Evolutionary conservation across 2,113 vertebrate genomes (phyloP), one percentile per base, ranked within the genome.

Genomic region (Coregonus clupeaformis): DNA sequence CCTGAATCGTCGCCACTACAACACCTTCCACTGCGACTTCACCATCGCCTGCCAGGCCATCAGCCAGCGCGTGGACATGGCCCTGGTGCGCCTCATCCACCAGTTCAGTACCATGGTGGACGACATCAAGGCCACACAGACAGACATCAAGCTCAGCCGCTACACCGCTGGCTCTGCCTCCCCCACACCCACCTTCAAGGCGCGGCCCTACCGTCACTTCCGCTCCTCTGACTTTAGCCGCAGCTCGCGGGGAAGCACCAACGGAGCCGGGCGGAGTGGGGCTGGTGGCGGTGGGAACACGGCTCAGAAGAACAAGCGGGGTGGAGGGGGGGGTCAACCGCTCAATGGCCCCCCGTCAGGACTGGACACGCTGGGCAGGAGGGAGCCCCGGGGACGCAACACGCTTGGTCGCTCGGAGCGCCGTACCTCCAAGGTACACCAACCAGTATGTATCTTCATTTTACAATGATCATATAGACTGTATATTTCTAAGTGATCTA

Each of bases 21-120:
- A 95, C 81, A 98, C 97, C 1, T 97, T 98, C 78, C 98, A 98
- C 87, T 99, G 97, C 55, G 96, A 99, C 5, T 98, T 99, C 73
- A 98, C 97, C 1, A 94, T 97, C 3, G 97, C 98, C 30, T 99
- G 98, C 86, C 97, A 99, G 84, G 94, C 97, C 78, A 98, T 99
- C 88, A 98, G 97, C 89, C 98, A 99, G 88, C 97, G 97, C 0
- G 97, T 99, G 0, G 97, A 99, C 85, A 99, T 99, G 98, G 98
- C 98, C 2, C 90, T 99, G 73, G 97, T 99, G 49, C 95, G 98
- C 3, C 97, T 99, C 75, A 97, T 99, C 84, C 98, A 99, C 84
- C 98, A 99, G 80, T 99, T 99, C 86, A 99, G 98, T 83, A 99
- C 97, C 14, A 99, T 99, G 97, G 95, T 99, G 7, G 96, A 98